These are phyloP conservation scores for Lepeophtheirus salmonis DNA, from an alignment of 1,140 invertebrate species.

Conservation along the genomic window DNA sequence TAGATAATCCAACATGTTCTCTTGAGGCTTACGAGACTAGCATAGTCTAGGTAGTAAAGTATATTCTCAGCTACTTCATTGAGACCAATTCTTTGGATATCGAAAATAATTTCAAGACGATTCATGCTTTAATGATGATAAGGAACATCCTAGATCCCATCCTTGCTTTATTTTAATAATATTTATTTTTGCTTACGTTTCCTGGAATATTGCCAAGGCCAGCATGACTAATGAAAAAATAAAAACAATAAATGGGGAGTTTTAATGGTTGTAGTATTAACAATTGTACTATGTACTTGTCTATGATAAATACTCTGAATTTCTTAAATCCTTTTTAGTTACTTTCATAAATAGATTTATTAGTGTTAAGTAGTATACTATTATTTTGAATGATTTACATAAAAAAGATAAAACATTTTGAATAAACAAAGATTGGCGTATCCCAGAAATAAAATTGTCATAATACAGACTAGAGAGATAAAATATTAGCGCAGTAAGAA, in stretches of 20 bases:
- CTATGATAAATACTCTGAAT: too few relatives aligned
- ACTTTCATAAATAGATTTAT: too few relatives aligned
- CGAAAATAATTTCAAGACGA: background rate
- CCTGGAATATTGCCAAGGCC: background rate
- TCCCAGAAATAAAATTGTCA: too few relatives aligned
- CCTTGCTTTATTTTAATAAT: background rate
- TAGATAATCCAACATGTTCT: background rate
- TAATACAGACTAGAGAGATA: too few relatives aligned
- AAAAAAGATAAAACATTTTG: background rate
- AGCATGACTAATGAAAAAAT: background rate
- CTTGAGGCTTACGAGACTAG: conserved; percentile 6
- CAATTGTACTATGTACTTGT: too few relatives aligned
- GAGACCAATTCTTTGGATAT: background rate
- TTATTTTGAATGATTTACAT: background rate
- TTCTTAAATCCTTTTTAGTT: too few relatives aligned
- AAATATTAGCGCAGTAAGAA: too few relatives aligned
- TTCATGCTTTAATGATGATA: background rate
- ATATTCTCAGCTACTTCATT: conserved; percentile 3
- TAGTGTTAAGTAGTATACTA: too few relatives aligned
- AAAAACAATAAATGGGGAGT: background rate
- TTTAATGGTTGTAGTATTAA: background rate
- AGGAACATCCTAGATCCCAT: background rate
- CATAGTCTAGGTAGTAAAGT: conserved; percentile 1
- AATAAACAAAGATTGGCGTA: background rate
- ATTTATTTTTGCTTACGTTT: background rate